phyloP scores from a whole-genome alignment of 2,888 invertebrate species.

The Polydrusus cervinus region DNA sequence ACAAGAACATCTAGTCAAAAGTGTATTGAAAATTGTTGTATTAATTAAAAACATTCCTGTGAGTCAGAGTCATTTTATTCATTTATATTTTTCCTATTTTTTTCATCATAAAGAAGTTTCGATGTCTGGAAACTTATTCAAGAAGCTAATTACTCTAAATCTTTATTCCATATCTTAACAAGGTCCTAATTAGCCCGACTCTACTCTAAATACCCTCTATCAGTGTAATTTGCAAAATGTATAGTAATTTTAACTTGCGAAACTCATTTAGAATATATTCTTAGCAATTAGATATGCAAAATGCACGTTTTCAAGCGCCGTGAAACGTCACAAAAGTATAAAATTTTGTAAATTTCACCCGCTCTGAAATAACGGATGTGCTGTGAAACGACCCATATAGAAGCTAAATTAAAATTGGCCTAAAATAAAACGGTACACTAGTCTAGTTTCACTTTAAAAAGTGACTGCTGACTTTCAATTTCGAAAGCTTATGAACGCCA shows the following conservation, averaged over 20 bases:
- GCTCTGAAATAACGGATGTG: constrained; percentile 34
- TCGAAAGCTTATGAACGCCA: no score
- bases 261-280: constrained; percentile 52
- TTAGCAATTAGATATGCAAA: constrained; percentile 52
- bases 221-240: constrained; percentile 33
- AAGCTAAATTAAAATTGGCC: constrained; percentile 42
- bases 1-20: no score
- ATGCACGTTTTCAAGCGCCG: constrained; percentile 39
- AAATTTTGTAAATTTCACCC: constrained; percentile 34
- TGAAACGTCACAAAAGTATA: constrained; percentile 35
- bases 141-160: not conserved
- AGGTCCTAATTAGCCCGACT: not conserved
- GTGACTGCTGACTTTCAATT: no score
- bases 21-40: no score
- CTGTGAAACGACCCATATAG: constrained; percentile 39
- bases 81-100: no score
- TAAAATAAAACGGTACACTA: constrained; percentile 28
- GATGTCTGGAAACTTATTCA: no score
- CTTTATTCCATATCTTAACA: not conserved
- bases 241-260: constrained; percentile 36
- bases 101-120: no score
- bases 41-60: no score
- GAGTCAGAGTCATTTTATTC: no score
- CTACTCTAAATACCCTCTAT: not conserved
- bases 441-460: not conserved